A percentile compares a stretch with the other conserved stretches of the same genome.
These are phyloP conservation scores for Phodopus roborovskii DNA, from an alignment of 2,113 vertebrate species.

Conservation along the genomic window DNA sequence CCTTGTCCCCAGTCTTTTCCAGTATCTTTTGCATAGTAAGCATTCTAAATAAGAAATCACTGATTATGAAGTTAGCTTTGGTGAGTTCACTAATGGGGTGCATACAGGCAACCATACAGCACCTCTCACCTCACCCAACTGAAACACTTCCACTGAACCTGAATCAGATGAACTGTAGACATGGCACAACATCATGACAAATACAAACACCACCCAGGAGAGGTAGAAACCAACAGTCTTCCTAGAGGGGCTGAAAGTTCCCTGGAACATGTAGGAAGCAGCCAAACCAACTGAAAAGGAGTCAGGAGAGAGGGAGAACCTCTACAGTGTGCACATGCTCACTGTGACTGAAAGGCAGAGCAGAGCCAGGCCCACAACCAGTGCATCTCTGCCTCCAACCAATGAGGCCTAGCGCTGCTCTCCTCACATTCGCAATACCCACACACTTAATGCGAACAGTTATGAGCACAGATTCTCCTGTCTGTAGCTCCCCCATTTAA, in stretches of 20 bases:
- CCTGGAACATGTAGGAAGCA: background rate
- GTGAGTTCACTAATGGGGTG: background rate
- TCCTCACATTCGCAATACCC: background rate
- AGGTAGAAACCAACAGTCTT: background rate
- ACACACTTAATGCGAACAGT: background rate
- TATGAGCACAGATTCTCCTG: background rate
- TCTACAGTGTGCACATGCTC: fast-evolving
- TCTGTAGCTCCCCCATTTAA: background rate
- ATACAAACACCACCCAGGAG: background rate
- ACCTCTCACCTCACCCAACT: background rate
- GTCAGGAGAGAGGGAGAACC: background rate
- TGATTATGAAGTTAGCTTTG: background rate
- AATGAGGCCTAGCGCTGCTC: background rate
- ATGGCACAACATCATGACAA: background rate
- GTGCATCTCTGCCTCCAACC: fast-evolving
- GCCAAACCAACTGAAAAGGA: background rate
- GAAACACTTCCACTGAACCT: fast-evolving
- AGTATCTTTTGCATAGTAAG: background rate
- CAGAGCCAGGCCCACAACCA: fast-evolving
- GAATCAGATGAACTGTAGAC: background rate
- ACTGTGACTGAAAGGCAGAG: background rate
- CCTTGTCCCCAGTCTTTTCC: background rate
- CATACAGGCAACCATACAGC: background rate
- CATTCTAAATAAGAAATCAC: background rate
- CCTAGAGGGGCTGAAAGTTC: background rate